phyloP scores from a whole-genome alignment of 2,888 invertebrate species.

The Sarcophaga caerulescens region DNA sequence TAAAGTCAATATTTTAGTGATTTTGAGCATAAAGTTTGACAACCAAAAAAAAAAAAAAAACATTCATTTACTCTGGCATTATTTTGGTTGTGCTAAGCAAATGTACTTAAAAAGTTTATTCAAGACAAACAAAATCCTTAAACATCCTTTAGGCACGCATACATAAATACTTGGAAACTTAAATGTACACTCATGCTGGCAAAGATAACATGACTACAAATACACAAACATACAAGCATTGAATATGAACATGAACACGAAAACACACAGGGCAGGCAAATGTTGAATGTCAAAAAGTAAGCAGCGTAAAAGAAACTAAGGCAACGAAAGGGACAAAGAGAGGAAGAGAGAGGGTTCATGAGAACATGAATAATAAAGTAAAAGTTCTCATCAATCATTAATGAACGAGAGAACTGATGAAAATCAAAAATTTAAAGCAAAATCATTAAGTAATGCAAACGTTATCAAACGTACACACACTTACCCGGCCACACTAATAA shows the following conservation, averaged over 20 bases:
- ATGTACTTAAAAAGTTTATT: neutral
- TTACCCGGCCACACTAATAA: neutral
- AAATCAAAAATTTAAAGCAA: constrained; percentile 50
- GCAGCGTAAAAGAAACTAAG: neutral
- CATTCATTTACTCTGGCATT: neutral
- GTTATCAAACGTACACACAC: neutral
- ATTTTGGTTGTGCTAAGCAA: constrained; percentile 46
- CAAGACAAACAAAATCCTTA: neutral
- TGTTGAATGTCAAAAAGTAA: neutral
- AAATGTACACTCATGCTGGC: constrained; percentile 5
- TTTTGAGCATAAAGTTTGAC: constrained; percentile 16
- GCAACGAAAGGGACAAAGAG: neutral
- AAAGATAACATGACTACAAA: constrained; percentile 19
- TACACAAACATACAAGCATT: constrained; percentile 28
- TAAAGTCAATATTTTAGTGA: constrained; percentile 50
- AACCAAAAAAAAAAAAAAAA: neutral
- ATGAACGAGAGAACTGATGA: constrained; percentile 45
- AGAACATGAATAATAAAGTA: neutral
- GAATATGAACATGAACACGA: neutral
- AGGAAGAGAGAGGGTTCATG: neutral
- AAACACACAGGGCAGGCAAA: neutral
- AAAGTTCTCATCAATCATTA: constrained; percentile 56
- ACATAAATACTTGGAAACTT: neutral
- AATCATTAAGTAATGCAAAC: constrained; percentile 29
- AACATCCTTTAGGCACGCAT: constrained; percentile 48